Base-by-base conservation (phyloP, 2,888 invertebrate species). In the Chrysomela aeneicollis region DNA sequence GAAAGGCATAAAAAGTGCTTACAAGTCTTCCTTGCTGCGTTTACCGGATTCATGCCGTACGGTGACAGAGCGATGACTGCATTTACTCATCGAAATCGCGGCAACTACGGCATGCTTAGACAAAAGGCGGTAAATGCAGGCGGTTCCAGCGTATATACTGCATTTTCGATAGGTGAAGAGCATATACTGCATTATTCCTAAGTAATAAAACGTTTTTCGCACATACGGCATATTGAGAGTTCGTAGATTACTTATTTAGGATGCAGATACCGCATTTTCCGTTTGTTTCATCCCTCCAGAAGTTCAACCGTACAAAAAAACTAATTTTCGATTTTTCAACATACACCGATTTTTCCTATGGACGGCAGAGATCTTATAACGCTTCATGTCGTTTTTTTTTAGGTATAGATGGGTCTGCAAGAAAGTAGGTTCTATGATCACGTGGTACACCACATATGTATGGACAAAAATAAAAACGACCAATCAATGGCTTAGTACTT, bases 21-120 rank as follows among this genome's bases (percentile, higher is more conserved):
- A 54, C 22, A 52, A 12, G 32, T 64, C 60, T 17, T 50, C 51
- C 21, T 64, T 61, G 26, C n/a, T 60, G 21, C 65, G 19, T 42
- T 54, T 54, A 62, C 54, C 22, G n/a, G 26, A 61, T 50, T 65
- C 61, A 37, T 65, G 58, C 61, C 50, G 61, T 17, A 65, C 15
- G 10, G 37, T 46, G 19, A 42, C 42, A 42, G 5, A 42, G 17
- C 18, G 18, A 21, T 9, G 18, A n/a, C 50, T 50, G 50, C 50
- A 50, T 19, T 6, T 50, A 18, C 50, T 21, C 21, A 21, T 19
- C 21, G 21, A 19, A 9, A 50, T 19, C 22, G 50, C 50, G 50
- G 50, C 10, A 50, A 50, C 19, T 50, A 50, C 21, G 21, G 21
- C 21, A 2, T 50, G 50, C 50, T 19, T 50, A 15, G 47, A 10